Conservation (phyloP, 2,888 invertebrate genomes). For the Noctua fimbriata region DNA sequence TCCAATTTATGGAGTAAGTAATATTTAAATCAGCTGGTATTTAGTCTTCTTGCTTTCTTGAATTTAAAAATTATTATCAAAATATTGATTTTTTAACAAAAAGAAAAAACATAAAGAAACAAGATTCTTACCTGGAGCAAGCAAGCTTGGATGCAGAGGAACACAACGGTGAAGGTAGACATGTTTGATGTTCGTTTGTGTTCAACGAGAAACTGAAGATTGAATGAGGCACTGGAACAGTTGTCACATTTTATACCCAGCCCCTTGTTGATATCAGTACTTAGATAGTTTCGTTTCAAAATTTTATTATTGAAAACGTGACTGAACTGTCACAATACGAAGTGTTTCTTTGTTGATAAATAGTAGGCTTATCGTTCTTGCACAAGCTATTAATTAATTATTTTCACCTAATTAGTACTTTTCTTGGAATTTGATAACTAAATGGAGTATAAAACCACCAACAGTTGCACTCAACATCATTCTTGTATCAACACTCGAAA, state of each 20-base stretch:
- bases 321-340: background rate
- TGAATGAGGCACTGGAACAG: background rate
- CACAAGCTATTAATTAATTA: background rate
- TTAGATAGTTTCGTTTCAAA: background rate
- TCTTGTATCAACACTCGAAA: constrained; percentile 31
- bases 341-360: background rate
- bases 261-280: background rate
- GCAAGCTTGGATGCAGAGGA: background rate
- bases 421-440: background rate
- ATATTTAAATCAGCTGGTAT: too few species aligned
- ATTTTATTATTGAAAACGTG: background rate
- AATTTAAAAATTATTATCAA: background rate
- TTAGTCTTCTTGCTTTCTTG: background rate
- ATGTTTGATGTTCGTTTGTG: constrained; percentile 42
- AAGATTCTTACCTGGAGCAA: background rate
- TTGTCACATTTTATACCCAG: background rate
- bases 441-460: background rate
- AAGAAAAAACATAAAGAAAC: background rate
- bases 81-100: background rate
- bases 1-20: background rate
- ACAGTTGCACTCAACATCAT: background rate
- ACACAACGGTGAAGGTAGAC: constrained; percentile 43
- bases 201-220: background rate
- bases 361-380: background rate
- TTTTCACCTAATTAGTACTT: background rate